Conservation (phyloP, 1,140 invertebrate species). For the Agrypnia vestita region DNA sequence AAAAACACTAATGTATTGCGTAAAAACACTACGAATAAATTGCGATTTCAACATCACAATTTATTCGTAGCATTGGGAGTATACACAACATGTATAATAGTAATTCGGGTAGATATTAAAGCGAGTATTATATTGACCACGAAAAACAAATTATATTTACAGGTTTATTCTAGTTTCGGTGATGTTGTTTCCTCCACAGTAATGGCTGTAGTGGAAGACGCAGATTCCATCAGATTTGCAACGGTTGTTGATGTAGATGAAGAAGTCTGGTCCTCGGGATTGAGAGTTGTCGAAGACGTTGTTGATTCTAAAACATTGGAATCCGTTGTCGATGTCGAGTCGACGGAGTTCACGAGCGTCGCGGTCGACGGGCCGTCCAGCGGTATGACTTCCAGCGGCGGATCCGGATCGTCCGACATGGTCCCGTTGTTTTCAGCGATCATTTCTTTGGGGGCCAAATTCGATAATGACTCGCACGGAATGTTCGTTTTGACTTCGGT, state of each 20-base stretch:
- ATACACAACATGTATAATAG: no score
- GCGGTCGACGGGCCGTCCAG: conserved; percentile 35
- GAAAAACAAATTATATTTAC: background rate
- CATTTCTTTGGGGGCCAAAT: conserved; percentile 48
- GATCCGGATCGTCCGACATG: background rate
- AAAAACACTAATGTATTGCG: no score
- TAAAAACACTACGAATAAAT: no score
- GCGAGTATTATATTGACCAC: conserved; percentile 20
- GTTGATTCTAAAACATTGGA: background rate
- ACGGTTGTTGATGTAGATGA: background rate
- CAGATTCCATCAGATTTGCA: background rate
- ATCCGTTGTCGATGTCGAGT: background rate
- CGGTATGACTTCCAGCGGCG: conserved; percentile 48
- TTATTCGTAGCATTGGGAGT: no score
- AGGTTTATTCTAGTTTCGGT: conserved; percentile 20
- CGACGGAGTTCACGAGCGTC: background rate
- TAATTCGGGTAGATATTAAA: conserved; percentile 2
- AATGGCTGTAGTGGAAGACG: background rate
- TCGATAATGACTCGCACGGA: conserved; percentile 67
- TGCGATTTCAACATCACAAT: no score
- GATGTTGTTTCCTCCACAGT: background rate
- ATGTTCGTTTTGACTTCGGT: conserved; percentile 70
- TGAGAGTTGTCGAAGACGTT: conserved; percentile 16
- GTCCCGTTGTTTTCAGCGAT: background rate
- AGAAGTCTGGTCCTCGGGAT: background rate